A percentile compares a stretch with the other conserved stretches of the same genome.
Conservation (phyloP, 2,113 vertebrate species). For the Nerophis ophidion region DNA sequence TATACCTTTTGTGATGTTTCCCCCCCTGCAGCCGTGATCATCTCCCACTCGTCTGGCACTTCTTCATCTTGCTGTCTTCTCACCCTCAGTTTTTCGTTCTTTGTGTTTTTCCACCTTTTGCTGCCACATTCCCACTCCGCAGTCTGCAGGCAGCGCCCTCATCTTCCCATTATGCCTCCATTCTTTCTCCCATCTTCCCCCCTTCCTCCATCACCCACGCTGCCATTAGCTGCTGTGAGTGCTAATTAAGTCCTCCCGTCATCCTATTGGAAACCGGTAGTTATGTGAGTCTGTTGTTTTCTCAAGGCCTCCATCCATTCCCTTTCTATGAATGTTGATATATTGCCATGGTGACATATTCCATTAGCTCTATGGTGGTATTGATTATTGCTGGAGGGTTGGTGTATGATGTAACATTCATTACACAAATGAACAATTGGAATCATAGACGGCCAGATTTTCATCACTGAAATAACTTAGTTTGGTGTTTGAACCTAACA, state of each 20-base stretch:
- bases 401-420: not conserved
- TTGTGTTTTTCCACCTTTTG: not conserved
- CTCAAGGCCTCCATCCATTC: not conserved
- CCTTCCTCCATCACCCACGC: conserved; percentile 48
- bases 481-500: no score
- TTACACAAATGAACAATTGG: not conserved
- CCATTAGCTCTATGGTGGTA: not conserved
- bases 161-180: conserved; percentile 18
- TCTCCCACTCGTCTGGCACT: not conserved
- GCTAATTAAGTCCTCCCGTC: conserved; percentile 65
- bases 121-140: not conserved
- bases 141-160: conserved; percentile 34
- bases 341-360: conserved; percentile 1
- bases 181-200: conserved; percentile 41
- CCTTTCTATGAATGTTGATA: conserved; percentile 4
- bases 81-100: not conserved
- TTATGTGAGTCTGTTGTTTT: conserved; percentile 4
- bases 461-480: no score
- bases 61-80: conserved; percentile 16
- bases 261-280: conserved; percentile 38
- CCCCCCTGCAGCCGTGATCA: not conserved
- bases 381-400: not conserved
- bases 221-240: conserved; percentile 57
- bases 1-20: conserved; percentile 1
- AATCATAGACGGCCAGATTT: no score